Base-by-base conservation (phyloP, 2,888 invertebrate genomes). In the Diaprepes abbreviatus region DNA sequence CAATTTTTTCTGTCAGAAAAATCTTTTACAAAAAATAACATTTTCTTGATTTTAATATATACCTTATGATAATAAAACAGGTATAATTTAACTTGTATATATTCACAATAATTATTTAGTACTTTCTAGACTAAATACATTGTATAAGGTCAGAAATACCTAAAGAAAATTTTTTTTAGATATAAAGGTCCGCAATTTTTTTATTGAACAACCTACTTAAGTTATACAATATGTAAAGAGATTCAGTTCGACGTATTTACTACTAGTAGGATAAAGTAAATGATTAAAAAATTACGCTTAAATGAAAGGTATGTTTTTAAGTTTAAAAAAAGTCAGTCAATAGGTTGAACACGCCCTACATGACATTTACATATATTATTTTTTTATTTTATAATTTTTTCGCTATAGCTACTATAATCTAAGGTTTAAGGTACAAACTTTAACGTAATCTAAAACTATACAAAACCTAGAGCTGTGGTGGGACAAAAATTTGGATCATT, bases 381-480 rank as follows among this genome's bases (percentile, higher is more conserved):
- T 24, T 58, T 55, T 36, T 21, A 36, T 43, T 48, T 60, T 60
- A 35, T 60, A 36, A 17, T 17, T 48, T 45, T 57, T 57, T 58
- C 36, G 35, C 65, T 55, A 43, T 9, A 64, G 45, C 63, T 35
- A 31, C 57, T 24, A 58, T 67, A 60, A 60, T 62, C 60, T 68
- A 68, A 48, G 16, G 57, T 68, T 64, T 69, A 69, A 69, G 69
- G 64, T 69, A 69, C 69, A 69, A 63, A 64, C 57, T 64, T 64
- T 69, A 69, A 69, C 63, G 38, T 68, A 68, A 45, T 28, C 60
- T 67, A 67, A 60, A 55, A 57, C 43, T 67, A 67, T 35, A 55
- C 40, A 55, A 64, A 63, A 66, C 35, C 69, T 64, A 64, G 24
- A 19, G 40, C 36, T 52, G 63, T 69, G 59, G 69, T 64, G 63